Evolutionary conservation across 2,888 invertebrate genomes (phyloP).

Genomic region (Habrosyne pyritoides): DNA sequence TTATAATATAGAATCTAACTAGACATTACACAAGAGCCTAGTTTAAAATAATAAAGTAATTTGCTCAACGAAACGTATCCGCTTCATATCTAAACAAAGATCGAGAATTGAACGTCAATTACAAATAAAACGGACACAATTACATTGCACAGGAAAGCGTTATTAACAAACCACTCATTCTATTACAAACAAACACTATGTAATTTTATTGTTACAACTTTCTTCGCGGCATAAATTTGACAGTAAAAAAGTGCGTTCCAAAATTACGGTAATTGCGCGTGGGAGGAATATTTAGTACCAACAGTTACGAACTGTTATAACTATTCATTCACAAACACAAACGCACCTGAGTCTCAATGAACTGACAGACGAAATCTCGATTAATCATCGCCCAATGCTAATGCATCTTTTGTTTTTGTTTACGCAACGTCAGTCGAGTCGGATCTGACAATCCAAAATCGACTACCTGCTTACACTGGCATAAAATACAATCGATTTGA

Average conservation of each 20-base stretch:
- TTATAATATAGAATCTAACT: neutral
- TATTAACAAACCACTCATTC: constrained; percentile 19
- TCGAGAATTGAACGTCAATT: constrained; percentile 15
- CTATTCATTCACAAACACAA: constrained; percentile 52
- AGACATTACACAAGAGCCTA: neutral
- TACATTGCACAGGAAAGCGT: constrained; percentile 23
- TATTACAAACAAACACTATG: constrained; percentile 26
- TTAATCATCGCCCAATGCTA: constrained; percentile 63
- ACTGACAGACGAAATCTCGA: constrained; percentile 44
- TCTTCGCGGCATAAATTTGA: constrained; percentile 24
- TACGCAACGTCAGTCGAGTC: constrained; percentile 53
- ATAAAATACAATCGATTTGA: constrained; percentile 8
- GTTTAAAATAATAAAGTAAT: constrained; percentile 1
- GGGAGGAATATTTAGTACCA: constrained; percentile 35
- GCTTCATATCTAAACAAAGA: constrained; percentile 23
- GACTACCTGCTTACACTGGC: constrained; percentile 16
- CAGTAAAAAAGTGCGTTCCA: constrained; percentile 7
- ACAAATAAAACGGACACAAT: neutral
- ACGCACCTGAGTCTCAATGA: constrained; percentile 43
- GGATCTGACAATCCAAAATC: constrained; percentile 15
- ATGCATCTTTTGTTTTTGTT: constrained; percentile 73
- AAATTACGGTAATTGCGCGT: constrained; percentile 29
- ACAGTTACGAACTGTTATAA: constrained; percentile 33
- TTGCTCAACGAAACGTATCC: constrained; percentile 1
- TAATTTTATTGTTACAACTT: constrained; percentile 36